These are phyloP conservation scores for Atta texana DNA, from an alignment of 1,140 invertebrate genomes.

Conservation along the genomic window DNA sequence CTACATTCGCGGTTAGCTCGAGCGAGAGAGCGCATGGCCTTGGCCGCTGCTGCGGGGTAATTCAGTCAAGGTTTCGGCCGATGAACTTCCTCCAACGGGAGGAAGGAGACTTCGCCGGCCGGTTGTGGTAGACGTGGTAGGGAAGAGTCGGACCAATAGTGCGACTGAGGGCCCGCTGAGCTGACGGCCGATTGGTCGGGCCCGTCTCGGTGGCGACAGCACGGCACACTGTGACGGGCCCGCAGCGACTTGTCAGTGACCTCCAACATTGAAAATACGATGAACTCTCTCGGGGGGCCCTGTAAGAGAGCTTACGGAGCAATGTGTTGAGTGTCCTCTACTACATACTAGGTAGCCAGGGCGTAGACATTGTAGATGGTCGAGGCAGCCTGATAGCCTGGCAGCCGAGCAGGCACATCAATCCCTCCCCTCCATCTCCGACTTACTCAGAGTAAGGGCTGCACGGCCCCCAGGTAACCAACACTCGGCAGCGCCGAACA, in stretches of 20 bases:
- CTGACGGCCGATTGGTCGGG: conserved; percentile 74
- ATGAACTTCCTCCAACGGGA: conserved; percentile 87
- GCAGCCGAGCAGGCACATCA: conserved; percentile 73
- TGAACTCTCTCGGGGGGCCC: conserved; percentile 86
- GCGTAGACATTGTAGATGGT: conserved; percentile 83
- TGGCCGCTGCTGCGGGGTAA: conserved; percentile 89
- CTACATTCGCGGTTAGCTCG: conserved; percentile 72
- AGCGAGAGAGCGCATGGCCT: conserved; percentile 85
- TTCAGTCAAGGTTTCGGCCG: conserved; percentile 90
- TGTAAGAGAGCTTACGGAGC: conserved; percentile 68
- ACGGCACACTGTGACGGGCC: conserved; percentile 66
- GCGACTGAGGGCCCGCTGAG: conserved; percentile 67
- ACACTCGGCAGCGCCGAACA: conserved; percentile 82
- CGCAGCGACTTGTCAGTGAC: conserved; percentile 87
- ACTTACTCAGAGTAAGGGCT: conserved; percentile 82
- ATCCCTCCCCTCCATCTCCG: conserved; percentile 81
- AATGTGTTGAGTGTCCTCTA: conserved; percentile 73
- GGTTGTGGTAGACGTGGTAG: conserved; percentile 72
- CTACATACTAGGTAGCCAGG: conserved; percentile 82
- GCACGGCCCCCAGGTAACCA: conserved; percentile 84
- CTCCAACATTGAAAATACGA: conserved; percentile 89
- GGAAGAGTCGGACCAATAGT: conserved; percentile 80
- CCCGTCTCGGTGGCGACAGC: conserved; percentile 67
- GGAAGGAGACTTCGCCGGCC: conserved; percentile 75
- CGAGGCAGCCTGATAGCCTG: conserved; percentile 63